Conservation (phyloP, 2,113 vertebrate genomes). For the Dicaeum eximium region DNA sequence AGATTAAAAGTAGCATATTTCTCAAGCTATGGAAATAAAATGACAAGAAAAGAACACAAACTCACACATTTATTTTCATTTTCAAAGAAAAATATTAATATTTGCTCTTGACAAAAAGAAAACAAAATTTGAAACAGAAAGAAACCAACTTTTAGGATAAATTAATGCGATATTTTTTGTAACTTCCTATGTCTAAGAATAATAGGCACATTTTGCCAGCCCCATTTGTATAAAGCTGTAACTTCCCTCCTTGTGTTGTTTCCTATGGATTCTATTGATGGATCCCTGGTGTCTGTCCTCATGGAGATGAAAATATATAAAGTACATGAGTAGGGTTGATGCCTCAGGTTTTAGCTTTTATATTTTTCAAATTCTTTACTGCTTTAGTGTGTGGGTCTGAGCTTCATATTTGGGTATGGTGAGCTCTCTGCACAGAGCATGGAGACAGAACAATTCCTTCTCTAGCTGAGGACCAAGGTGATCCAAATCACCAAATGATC, state of each 20-base stretch:
- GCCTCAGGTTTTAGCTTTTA: no score
- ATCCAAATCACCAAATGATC: no score
- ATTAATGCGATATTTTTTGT: not conserved
- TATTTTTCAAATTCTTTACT: no score
- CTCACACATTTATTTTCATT: constrained; percentile 18
- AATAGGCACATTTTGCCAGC: not conserved
- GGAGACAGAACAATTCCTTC: no score
- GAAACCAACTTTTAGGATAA: not conserved
- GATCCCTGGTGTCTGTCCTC: not conserved
- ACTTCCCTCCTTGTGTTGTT: not conserved
- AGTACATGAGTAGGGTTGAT: not conserved
- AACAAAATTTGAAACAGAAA: constrained; percentile 1
- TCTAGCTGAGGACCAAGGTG: no score
- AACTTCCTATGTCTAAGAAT: not conserved
- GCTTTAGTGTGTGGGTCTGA: no score
- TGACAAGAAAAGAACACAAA: constrained; percentile 27
- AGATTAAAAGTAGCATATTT: constrained; percentile 44
- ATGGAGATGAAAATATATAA: not conserved
- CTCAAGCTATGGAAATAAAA: constrained; percentile 8
- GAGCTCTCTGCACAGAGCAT: no score
- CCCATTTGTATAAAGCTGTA: not conserved
- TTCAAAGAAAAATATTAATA: constrained; percentile 58
- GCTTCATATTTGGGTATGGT: no score
- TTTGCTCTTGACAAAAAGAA: constrained; percentile 33
- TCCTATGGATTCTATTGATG: not conserved